Percentiles rank a stretch among this genome's conserved stretches.
Conservation (phyloP, 2,113 vertebrate genomes). For the Elephas maximus region DNA sequence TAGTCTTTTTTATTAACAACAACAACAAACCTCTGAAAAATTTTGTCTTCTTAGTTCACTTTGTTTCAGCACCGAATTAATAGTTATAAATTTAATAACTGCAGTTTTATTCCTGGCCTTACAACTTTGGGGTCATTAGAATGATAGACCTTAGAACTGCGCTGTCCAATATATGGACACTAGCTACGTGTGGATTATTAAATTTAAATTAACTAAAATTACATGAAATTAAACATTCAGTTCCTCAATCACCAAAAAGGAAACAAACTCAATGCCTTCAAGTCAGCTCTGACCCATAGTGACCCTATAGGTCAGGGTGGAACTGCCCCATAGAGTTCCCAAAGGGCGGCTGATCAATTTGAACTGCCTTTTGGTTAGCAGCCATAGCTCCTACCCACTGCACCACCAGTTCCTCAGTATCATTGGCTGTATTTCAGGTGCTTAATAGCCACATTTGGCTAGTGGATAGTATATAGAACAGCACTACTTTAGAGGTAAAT, state of each 20-base stretch:
- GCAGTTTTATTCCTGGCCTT: not conserved
- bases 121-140: slow-evolving; percentile 18
- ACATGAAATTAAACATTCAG: slow-evolving; percentile 32
- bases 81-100: slow-evolving; percentile 1
- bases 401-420: slow-evolving; percentile 9
- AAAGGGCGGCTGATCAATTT: too few relatives aligned
- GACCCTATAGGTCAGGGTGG: too few relatives aligned
- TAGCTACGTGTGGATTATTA: not conserved
- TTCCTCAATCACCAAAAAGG: not conserved
- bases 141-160: not conserved
- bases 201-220: not conserved
- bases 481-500: not conserved
- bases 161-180: not conserved
- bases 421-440: slow-evolving; percentile 29
- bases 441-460: not conserved
- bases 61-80: slow-evolving; percentile 11
- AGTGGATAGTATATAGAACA: not conserved
- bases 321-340: too few relatives aligned
- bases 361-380: too few relatives aligned
- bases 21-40: not conserved
- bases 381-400: too few relatives aligned
- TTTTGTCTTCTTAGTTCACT: not conserved
- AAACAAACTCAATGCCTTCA: too few relatives aligned
- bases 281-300: too few relatives aligned
- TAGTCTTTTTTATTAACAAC: slow-evolving; percentile 41